Evolutionary conservation across 2,888 invertebrate genomes (phyloP).

Genomic region (Cartodere bifasciata): DNA sequence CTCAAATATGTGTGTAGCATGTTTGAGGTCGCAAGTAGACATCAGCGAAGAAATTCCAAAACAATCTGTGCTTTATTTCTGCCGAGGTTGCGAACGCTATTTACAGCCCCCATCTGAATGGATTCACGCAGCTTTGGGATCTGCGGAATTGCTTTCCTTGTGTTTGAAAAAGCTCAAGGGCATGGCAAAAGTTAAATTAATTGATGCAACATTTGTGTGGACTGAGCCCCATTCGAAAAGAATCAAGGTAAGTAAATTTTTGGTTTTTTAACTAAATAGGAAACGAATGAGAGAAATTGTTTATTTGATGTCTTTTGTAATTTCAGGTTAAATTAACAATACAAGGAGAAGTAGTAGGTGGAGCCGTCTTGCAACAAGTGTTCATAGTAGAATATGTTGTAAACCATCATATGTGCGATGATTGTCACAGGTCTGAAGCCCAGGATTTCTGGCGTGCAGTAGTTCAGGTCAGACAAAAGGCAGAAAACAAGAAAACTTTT

Average conservation of each 20-base stretch:
- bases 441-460: slow-evolving; percentile 95
- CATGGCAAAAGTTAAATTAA: slow-evolving; percentile 73
- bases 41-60: slow-evolving; percentile 95
- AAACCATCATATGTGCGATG: slow-evolving; percentile 91
- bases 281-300: neutral
- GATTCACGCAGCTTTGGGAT: slow-evolving; percentile 77
- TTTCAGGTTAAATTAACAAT: slow-evolving; percentile 74
- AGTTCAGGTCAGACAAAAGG: slow-evolving; percentile 76
- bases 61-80: slow-evolving; percentile 80
- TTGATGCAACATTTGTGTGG: slow-evolving; percentile 97
- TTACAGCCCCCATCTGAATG: slow-evolving; percentile 85
- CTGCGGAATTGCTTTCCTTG: slow-evolving; percentile 74
- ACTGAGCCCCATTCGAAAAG: slow-evolving; percentile 98
- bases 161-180: slow-evolving; percentile 91
- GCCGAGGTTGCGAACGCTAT: slow-evolving; percentile 88
- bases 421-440: slow-evolving; percentile 93
- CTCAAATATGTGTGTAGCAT: slow-evolving; percentile 94
- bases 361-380: slow-evolving; percentile 84
- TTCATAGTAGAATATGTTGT: slow-evolving; percentile 90
- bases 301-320: slow-evolving; percentile 1
- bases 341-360: slow-evolving; percentile 87
- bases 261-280: neutral
- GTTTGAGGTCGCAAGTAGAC: slow-evolving; percentile 81
- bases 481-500: slow-evolving; percentile 92
- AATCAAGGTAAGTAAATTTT: slow-evolving; percentile 55